Base-by-base conservation (phyloP, 2,797 vertebrate genomes). In the Sebastes trivittatus region DNA sequence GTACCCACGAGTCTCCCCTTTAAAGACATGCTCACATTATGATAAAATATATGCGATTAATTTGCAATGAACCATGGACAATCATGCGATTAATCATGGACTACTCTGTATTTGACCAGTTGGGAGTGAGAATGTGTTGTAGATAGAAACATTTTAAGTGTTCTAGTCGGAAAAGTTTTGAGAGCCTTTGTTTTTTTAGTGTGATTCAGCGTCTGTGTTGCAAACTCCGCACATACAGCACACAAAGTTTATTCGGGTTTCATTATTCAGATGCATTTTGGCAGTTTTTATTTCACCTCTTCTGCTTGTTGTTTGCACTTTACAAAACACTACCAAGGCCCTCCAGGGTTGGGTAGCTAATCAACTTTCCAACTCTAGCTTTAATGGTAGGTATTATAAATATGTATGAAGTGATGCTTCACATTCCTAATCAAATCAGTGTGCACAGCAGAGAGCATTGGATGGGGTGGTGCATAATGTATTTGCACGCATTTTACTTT, bases 371-470 rank as follows among this genome's bases (percentile, higher is more conserved):
- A 89, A 86, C 66, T 80, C 68, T 68, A 78, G 64, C 69, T 87
- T 86, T 92, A 86, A 90, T 82, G 79, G 73, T 63, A 80, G 72
- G 59, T 73, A 36, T 71, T 61, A 88, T 90, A 84, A 92, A 92
- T 91, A 93, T 92, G 81, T 70, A 91, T 91, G 82, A 90, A 84
- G 76, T 56, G 72, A 80, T 78, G 82, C 70, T 83, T 84, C 75
- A 73, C 72, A 77, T 81, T 85, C 54, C 77, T 80, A 81, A 87
- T 89, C 75, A 84, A 62, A 84, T 86, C 85, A 86, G 77, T 82
- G 89, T 72, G 70, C 84, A 80, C 69, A 76, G 61, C 83, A 78
- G 64, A 84, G 79, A 83, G 74, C 82, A 59, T 58, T 20, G 74
- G 66, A 81, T 75, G 82, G 46, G 62, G 7, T 71, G 68, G 71